These are phyloP conservation scores for Plectrocnemia conspersa DNA, from an alignment of 1,140 invertebrate genomes.

Conservation along the genomic window DNA sequence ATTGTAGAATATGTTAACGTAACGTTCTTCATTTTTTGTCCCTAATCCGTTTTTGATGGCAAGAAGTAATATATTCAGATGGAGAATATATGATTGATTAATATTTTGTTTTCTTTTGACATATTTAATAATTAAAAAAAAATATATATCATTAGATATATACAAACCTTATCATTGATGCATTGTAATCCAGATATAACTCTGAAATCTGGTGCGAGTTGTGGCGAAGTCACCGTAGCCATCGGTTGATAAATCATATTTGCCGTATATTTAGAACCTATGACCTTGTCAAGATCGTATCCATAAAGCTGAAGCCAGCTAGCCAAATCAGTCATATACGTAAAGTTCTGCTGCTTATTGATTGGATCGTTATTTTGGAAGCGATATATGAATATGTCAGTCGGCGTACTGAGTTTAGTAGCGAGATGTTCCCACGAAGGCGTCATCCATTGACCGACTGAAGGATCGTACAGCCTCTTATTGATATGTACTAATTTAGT, in stretches of 20 bases:
- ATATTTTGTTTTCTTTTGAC: slow-evolving; percentile 8
- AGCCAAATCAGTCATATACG: slow-evolving; percentile 77
- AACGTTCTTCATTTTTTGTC: too few species aligned
- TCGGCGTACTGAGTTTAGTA: slow-evolving; percentile 72
- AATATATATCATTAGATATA: slow-evolving; percentile 14
- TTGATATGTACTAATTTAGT: slow-evolving; percentile 80
- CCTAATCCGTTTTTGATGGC: too few species aligned
- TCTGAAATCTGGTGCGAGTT: slow-evolving; percentile 76
- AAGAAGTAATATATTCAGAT: too few species aligned
- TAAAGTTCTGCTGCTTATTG: slow-evolving; percentile 69
- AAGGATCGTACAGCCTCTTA: slow-evolving; percentile 84
- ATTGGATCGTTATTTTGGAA: slow-evolving; percentile 91
- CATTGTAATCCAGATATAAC: slow-evolving; percentile 84
- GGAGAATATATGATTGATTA: slow-evolving; percentile 5
- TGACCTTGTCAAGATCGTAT: slow-evolving; percentile 79
- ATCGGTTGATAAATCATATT: slow-evolving; percentile 72
- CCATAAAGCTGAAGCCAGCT: slow-evolving; percentile 86
- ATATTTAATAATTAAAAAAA: not conserved
- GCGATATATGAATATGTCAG: slow-evolving; percentile 85
- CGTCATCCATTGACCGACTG: slow-evolving; percentile 91
- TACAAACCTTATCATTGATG: slow-evolving; percentile 70
- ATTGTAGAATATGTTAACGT: too few species aligned
- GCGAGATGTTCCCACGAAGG: slow-evolving; percentile 85
- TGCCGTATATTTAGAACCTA: slow-evolving; percentile 73
- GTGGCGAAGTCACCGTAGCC: slow-evolving; percentile 69